Percentiles rank a stretch among this genome's conserved stretches.
Conservation (phyloP, 2,113 vertebrate species). For the Xyliphius kryptos region DNA sequence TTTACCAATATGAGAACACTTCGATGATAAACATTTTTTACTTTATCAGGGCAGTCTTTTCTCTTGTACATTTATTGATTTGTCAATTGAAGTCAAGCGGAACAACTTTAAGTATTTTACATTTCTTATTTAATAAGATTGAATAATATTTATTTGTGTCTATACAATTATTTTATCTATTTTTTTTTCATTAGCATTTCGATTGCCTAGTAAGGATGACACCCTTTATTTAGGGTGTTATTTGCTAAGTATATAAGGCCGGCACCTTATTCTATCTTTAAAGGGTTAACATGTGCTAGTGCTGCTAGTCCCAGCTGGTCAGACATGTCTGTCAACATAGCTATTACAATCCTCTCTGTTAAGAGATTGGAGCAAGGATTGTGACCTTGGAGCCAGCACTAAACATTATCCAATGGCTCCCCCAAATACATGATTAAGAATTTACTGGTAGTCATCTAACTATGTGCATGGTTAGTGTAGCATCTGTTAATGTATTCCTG, state of each 20-base stretch:
- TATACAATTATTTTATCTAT: too few species aligned
- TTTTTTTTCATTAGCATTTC: too few species aligned
- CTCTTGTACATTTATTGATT: background rate
- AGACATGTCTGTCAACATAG: constrained; percentile 86
- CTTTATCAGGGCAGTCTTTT: constrained; percentile 14
- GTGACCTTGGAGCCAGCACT: constrained; percentile 78
- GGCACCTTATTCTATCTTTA: constrained; percentile 43
- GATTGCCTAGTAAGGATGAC: constrained; percentile 3
- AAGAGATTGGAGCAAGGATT: constrained; percentile 58
- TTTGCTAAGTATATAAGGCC: constrained; percentile 46
- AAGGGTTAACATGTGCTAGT: constrained; percentile 51
- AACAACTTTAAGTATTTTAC: too few species aligned
- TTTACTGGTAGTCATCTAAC: constrained; percentile 39
- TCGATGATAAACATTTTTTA: constrained; percentile 19
- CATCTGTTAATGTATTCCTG: constrained; percentile 24
- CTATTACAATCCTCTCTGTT: constrained; percentile 87
- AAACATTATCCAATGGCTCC: constrained; percentile 64
- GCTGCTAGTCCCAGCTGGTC: constrained; percentile 76
- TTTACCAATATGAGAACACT: constrained; percentile 11
- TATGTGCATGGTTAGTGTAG: constrained; percentile 8
- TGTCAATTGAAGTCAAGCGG: background rate
- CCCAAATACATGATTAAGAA: constrained; percentile 34
- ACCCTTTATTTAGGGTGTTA: constrained; percentile 14
- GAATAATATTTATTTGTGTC: too few species aligned
- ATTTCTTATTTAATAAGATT: too few species aligned